These are phyloP conservation scores for Hemicentrotus pulcherrimus DNA, from an alignment of 35 echinoderm and acorn worm genomes.

Conservation along the genomic window DNA sequence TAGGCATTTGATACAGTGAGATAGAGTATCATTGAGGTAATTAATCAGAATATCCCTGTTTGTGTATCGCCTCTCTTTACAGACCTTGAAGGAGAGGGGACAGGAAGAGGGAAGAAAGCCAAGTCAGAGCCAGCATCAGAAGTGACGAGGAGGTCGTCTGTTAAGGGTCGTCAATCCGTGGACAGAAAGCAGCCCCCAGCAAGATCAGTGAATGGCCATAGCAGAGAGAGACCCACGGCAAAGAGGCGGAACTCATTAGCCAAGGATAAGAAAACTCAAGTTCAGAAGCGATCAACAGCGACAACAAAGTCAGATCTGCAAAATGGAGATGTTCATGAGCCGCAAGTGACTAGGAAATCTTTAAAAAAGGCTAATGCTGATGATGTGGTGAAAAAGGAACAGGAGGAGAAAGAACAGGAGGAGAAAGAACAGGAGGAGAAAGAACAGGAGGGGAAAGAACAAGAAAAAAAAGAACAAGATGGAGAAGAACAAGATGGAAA, in stretches of 20 bases:
- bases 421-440: not conserved
- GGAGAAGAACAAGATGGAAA: not conserved
- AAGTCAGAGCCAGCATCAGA: conserved; percentile 33
- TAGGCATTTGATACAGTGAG: conserved; percentile 17
- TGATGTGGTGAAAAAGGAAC: not conserved
- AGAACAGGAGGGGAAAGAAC: not conserved
- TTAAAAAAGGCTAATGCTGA: not conserved
- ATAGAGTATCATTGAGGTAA: conserved; percentile 19
- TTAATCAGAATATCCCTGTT: conserved; percentile 33
- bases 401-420: not conserved
- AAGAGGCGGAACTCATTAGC: conserved; percentile 27
- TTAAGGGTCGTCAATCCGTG: conserved; percentile 30
- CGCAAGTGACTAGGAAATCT: not conserved
- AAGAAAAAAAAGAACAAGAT: not conserved
- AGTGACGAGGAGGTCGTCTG: conserved; percentile 33
- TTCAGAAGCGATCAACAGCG: not conserved
- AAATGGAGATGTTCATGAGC: not conserved
- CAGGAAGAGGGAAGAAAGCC: conserved; percentile 44
- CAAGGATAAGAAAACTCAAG: conserved; percentile 8
- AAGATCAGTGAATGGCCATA: conserved; percentile 31
- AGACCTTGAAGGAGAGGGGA: conserved; percentile 45
- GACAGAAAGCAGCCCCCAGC: conserved; percentile 41
- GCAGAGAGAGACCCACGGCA: conserved; percentile 24
- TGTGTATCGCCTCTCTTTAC: not conserved
- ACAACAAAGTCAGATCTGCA: not conserved